A percentile compares a stretch with the other conserved stretches of the same genome.
These are phyloP conservation scores for Drosophila prostipennis DNA, from an alignment of 2,888 invertebrate genomes.

Conservation along the genomic window DNA sequence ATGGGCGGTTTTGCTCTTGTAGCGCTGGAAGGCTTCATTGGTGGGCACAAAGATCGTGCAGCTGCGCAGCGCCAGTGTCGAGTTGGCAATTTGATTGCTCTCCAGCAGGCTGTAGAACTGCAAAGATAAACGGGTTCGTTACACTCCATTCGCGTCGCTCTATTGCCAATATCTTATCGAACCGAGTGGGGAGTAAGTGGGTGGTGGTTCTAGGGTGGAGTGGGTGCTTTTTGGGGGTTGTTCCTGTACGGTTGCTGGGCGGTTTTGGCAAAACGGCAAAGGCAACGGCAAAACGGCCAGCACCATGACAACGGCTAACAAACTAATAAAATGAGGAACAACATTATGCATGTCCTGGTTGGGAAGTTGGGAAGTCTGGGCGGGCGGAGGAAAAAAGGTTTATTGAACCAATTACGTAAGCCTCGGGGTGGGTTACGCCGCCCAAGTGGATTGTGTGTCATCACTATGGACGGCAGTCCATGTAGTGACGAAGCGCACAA, in stretches of 20 bases:
- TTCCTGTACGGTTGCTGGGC: slow-evolving; percentile 30
- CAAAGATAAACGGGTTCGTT: slow-evolving; percentile 41
- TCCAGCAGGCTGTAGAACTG: slow-evolving; percentile 92
- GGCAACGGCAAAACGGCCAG: slow-evolving; percentile 31
- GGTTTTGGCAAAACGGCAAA: slow-evolving; percentile 59
- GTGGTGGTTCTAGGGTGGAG: slow-evolving; percentile 17
- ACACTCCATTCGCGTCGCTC: slow-evolving; percentile 37
- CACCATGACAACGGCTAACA: slow-evolving; percentile 72
- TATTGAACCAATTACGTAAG: slow-evolving; percentile 79
- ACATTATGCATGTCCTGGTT: slow-evolving; percentile 41
- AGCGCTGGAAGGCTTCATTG: slow-evolving; percentile 93
- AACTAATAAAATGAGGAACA: slow-evolving; percentile 51
- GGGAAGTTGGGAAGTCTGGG: slow-evolving; percentile 21
- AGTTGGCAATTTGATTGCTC: slow-evolving; percentile 89
- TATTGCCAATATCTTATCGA: slow-evolving; percentile 49
- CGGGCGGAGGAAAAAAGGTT: slow-evolving; percentile 51
- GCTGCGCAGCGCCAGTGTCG: slow-evolving; percentile 89
- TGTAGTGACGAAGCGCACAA: no score
- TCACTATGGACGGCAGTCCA: no score
- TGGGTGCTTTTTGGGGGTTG: slow-evolving; percentile 20
- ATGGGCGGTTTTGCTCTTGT: slow-evolving; percentile 85
- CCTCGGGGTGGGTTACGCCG: slow-evolving; percentile 35
- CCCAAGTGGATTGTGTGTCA: slow-evolving; percentile 47
- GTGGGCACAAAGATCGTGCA: slow-evolving; percentile 96
- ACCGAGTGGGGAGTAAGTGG: slow-evolving; percentile 36